Base-by-base conservation (phyloP, 2,888 invertebrate species). In the Kuschelorhynchus macadamiae region DNA sequence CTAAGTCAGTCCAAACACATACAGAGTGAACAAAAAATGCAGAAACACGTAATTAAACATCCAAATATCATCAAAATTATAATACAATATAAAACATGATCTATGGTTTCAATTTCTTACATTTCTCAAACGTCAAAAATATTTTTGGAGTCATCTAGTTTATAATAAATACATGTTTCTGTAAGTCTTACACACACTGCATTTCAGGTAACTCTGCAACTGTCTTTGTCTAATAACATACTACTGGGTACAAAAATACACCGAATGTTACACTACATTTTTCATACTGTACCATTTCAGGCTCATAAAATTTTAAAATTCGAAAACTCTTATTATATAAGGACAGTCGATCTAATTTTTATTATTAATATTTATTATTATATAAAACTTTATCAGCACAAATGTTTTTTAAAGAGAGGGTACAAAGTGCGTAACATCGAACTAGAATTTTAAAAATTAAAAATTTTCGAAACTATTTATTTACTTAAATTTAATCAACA, bases 231-330 rank as follows among this genome's bases (percentile, higher is more conserved):
- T 80, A 78, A 81, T 81, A 83, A 82, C 61, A 56, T 67, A 61
- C 49, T 66, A 70, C 80, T 81, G 82, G 83, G 82, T 83, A 84
- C 83, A 84, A 84, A 84, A 83, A 84, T 84, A 83, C 84, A 83
- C 83, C 82, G 81, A 84, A 81, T 81, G 81, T 83, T 81, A 79
- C 79, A 80, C 73, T 72, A 63, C 75, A 71, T 76, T 62, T 77
- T 81, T 82, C 81, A 81, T 82, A 81, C 82, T 83, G 81, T 81
- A 81, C 81, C 83, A 83, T 44, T 56, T 56, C 56, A 82, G 83
- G 82, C 81, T 83, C 81, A 82, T 83, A 83, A 83, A 83, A 82
- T 82, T 83, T 83, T 79, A 81, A 83, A 83, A 83, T 82, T 83
- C 82, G 82, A 83, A 84, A 83, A 83, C 82, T 83, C 82, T 83